These are phyloP conservation scores for Hyles lineata DNA, from an alignment of 2,888 invertebrate genomes.

Conservation along the genomic window DNA sequence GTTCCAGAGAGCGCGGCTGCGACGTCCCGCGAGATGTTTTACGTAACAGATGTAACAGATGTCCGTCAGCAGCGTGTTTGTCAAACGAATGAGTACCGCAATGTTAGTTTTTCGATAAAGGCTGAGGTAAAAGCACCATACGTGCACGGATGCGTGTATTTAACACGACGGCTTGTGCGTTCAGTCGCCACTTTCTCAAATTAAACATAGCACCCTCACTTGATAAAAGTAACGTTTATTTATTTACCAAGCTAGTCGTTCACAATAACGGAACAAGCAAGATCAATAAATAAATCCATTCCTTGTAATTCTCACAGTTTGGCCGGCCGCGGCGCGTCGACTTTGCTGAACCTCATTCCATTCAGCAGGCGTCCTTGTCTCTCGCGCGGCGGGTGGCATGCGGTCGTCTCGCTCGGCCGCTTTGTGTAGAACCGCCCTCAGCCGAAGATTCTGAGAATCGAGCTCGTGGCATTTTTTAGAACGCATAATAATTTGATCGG, in stretches of 20 bases:
- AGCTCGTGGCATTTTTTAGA: slow-evolving; percentile 81
- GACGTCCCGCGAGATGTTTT: slow-evolving; percentile 31
- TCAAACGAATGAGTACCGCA: slow-evolving; percentile 41
- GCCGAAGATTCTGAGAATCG: slow-evolving; percentile 75
- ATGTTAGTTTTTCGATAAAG: slow-evolving; percentile 39
- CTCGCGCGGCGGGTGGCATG: slow-evolving; percentile 44
- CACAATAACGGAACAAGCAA: slow-evolving; percentile 77
- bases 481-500: slow-evolving; percentile 84
- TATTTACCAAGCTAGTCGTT: slow-evolving; percentile 64
- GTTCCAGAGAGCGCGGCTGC: not conserved
- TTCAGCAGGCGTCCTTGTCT: slow-evolving; percentile 65
- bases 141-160: slow-evolving; percentile 55
- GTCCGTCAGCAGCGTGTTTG: slow-evolving; percentile 40
- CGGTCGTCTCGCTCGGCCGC: slow-evolving; percentile 60
- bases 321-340: slow-evolving; percentile 56
- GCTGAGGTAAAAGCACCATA: slow-evolving; percentile 44
- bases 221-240: slow-evolving; percentile 63
- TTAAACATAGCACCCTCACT: slow-evolving; percentile 52
- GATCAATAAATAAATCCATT: slow-evolving; percentile 83
- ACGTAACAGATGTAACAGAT: slow-evolving; percentile 44
- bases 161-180: slow-evolving; percentile 51
- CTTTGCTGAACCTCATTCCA: slow-evolving; percentile 79
- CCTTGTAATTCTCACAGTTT: slow-evolving; percentile 82
- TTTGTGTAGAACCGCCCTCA: slow-evolving; percentile 80
- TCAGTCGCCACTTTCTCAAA: slow-evolving; percentile 48